Conservation (phyloP, 2,113 vertebrate species). For the Porphyrio hochstetteri region DNA sequence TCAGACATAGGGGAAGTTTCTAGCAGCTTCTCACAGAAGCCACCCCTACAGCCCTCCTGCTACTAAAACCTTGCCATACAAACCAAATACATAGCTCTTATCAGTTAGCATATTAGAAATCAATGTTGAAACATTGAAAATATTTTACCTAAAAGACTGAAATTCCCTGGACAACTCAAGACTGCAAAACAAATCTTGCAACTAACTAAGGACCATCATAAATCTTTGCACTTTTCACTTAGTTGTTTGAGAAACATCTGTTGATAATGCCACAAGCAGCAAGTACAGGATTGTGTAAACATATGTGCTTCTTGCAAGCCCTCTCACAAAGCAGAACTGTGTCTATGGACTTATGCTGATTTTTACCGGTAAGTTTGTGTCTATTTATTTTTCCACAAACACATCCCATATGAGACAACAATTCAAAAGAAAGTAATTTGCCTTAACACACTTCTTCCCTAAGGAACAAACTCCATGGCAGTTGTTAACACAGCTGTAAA, state of each 20-base stretch:
- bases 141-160: neutral
- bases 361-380: neutral
- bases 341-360: neutral
- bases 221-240: neutral
- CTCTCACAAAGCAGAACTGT: neutral
- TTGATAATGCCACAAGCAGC: neutral
- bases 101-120: neutral
- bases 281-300: neutral
- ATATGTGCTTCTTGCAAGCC: neutral
- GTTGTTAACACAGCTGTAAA: neutral
- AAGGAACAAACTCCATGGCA: neutral
- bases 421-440: neutral
- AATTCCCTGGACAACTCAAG: neutral
- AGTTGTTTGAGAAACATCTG: neutral
- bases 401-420: neutral
- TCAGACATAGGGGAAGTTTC: no score
- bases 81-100: neutral
- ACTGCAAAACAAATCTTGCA: neutral
- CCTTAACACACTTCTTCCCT: neutral
- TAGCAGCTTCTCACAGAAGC: no score
- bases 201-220: neutral
- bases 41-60: no score
- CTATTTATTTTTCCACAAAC: neutral
- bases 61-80: no score
- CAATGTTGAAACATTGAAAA: neutral